phyloP scores from a whole-genome alignment of 2,113 vertebrate genomes.

The Lethenteron reissneri region DNA sequence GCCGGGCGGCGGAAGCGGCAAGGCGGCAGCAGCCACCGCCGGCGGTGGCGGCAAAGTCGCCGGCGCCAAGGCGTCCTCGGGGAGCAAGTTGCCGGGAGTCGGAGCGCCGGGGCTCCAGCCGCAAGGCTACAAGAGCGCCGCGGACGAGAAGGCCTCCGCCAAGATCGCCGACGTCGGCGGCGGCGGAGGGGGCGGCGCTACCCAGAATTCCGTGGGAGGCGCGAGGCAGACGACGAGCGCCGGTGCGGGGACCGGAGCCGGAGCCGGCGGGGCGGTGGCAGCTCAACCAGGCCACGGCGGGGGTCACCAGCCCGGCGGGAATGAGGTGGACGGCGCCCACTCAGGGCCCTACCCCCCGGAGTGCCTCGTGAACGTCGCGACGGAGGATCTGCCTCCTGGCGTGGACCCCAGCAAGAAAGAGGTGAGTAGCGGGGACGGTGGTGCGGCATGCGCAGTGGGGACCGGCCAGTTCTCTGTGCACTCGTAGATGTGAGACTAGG shows the following conservation, averaged over 20 bases:
- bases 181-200: slow-evolving; percentile 11
- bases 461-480: too few species aligned
- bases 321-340: slow-evolving; percentile 14
- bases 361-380: slow-evolving; percentile 25
- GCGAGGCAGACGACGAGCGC: too few species aligned
- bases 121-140: too few species aligned
- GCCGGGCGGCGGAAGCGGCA: too few species aligned
- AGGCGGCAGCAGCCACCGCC: too few species aligned
- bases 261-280: slow-evolving; percentile 13
- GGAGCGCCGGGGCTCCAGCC: too few species aligned
- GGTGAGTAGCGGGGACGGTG: slow-evolving; percentile 18
- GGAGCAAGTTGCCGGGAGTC: too few species aligned
- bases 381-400: slow-evolving; percentile 34
- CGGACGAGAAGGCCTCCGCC: too few species aligned
- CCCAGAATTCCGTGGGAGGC: background rate
- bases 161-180: slow-evolving; percentile 12
- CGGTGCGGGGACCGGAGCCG: slow-evolving; percentile 6
- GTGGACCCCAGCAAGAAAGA: slow-evolving; percentile 43
- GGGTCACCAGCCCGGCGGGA: background rate
- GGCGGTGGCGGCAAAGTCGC: too few species aligned
- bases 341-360: slow-evolving; percentile 17
- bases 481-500: too few species aligned
- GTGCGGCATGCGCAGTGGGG: too few species aligned
- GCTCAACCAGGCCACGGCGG: slow-evolving; percentile 9
- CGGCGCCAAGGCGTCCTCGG: too few species aligned